Conservation (phyloP, 2,888 invertebrate species). For the Pilophorus perplexus region DNA sequence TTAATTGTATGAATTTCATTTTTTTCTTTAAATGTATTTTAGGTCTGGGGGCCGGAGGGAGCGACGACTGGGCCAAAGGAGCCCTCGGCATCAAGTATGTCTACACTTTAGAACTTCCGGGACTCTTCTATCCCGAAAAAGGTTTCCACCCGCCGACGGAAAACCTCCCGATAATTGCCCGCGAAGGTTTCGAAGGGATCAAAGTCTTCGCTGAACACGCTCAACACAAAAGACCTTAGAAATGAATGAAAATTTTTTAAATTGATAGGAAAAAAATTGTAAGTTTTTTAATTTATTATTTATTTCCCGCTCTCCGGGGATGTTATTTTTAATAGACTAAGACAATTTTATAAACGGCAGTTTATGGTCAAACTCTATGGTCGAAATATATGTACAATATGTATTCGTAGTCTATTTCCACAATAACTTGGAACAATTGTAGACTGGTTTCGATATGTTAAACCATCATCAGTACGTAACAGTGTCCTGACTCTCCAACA, state of each 20-base stretch:
- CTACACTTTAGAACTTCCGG: conserved; percentile 84
- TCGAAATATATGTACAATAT: too few species aligned
- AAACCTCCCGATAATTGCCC: conserved; percentile 32
- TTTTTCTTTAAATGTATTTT: not conserved
- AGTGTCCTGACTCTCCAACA: too few species aligned
- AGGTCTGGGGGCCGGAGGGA: conserved; percentile 67
- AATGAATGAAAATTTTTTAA: too few species aligned
- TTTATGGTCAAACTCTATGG: too few species aligned
- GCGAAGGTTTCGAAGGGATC: conserved; percentile 43
- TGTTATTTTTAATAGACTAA: too few species aligned
- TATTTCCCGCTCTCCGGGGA: too few species aligned
- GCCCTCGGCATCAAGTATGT: conserved; percentile 76
- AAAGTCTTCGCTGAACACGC: conserved; percentile 39
- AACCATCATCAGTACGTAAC: too few species aligned
- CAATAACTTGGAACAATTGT: too few species aligned
- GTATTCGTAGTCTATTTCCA: too few species aligned
- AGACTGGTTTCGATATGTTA: too few species aligned
- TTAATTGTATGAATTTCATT: not conserved
- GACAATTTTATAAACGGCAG: too few species aligned
- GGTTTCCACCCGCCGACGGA: conserved; percentile 42
- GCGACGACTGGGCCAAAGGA: conserved; percentile 90
- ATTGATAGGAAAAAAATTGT: not conserved
- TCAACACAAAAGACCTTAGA: not conserved
- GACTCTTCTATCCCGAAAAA: conserved; percentile 37
- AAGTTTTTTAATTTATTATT: not conserved